Evolutionary conservation across 2,888 invertebrate genomes (phyloP).

Genomic region (Rhagium mordax): DNA sequence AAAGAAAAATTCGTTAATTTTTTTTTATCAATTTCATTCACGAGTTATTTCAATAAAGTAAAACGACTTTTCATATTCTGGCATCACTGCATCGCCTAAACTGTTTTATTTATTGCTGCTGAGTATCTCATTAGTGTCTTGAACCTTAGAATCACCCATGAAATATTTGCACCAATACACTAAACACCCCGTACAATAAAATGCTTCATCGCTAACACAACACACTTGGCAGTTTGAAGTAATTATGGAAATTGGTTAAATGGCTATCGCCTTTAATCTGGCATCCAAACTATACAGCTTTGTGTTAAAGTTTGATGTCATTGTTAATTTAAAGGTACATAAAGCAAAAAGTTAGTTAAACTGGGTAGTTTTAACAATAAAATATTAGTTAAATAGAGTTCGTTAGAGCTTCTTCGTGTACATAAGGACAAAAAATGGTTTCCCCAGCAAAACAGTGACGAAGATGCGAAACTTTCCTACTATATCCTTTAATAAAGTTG

Average conservation of each 20-base stretch:
- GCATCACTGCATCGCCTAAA: too few species aligned
- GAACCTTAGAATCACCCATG: too few species aligned
- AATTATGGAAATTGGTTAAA: not conserved
- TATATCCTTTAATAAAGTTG: slow-evolving; percentile 20
- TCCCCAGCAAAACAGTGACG: slow-evolving; percentile 15
- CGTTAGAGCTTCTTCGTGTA: slow-evolving; percentile 10
- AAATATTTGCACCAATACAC: too few species aligned
- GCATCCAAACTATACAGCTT: not conserved
- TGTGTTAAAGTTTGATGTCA: slow-evolving; percentile 4
- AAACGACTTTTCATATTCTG: too few species aligned
- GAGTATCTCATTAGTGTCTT: too few species aligned
- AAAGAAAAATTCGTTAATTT: too few species aligned
- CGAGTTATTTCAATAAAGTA: too few species aligned
- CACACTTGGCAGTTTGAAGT: not conserved
- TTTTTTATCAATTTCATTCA: too few species aligned
- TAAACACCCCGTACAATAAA: not conserved
- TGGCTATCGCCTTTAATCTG: not conserved
- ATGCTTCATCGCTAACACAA: not conserved
- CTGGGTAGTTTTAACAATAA: slow-evolving; percentile 8
- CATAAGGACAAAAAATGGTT: slow-evolving; percentile 12
- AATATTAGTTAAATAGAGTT: slow-evolving; percentile 18
- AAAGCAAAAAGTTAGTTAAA: slow-evolving; percentile 5
- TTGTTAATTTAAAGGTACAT: slow-evolving; percentile 11
- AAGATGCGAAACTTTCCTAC: slow-evolving; percentile 16
- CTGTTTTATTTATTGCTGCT: too few species aligned